Base-by-base conservation (phyloP, 1,140 invertebrate genomes). In the Oryzaephilus surinamensis region DNA sequence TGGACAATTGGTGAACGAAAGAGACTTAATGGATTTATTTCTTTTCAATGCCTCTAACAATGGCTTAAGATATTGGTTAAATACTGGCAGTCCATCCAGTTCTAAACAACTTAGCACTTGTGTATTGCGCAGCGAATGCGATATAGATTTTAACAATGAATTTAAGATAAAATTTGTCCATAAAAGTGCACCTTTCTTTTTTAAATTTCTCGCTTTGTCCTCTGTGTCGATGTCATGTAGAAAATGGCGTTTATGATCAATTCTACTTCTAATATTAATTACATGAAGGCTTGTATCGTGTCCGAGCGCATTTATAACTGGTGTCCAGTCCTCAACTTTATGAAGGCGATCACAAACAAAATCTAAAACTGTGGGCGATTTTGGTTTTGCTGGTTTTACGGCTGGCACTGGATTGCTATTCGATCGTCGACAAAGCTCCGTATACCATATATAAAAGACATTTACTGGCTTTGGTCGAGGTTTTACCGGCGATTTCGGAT, bases 261-360 rank as follows among this genome's bases (percentile, higher is more conserved):
- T 61, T 33, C 50, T 51, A 48, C 63, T 63, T 54, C 63, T 61
- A 37, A 76, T 66, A n/a, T 64, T 58, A 12, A 75, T 60, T 14
- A 66, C 65, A 50, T 75, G 72, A 16, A 81, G 62, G 38, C 69
- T 74, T 12, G 71, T 63, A 52, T 81, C 79, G 18, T 72, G 65
- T 3, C 73, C 70, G 2, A 82, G 46, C 0, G 79, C 74, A 39
- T 75, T 75, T 16, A 81, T 48, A 6, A 81, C 74, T 0, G 76
- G 76, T n/a, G 61, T 63, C 78, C 79, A 81, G 32, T 81, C 77
- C 21, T 70, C 69, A 41, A 75, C 69, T 51, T 77, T 81, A 4
- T n/a, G n/a, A 11, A 82, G 67, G 14, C 77, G 67, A 54, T 82
- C 79, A 14, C 72, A 74, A 18, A 68, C 72, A 45, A 80, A 77